Base-by-base conservation (phyloP, 2,888 invertebrate genomes). In the Arrhopalites spinosus region DNA sequence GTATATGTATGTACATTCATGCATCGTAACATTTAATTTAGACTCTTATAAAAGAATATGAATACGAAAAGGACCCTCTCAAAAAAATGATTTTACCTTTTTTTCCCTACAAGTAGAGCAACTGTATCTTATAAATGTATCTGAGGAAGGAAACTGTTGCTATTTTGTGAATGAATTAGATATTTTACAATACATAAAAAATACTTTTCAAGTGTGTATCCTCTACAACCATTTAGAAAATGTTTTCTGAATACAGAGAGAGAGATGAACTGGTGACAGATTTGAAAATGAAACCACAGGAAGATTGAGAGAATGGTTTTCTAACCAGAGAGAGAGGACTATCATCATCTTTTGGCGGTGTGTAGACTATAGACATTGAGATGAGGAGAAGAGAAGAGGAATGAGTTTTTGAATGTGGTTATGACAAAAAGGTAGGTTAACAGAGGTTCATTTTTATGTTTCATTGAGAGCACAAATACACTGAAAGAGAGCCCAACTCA, bases 401-500 rank as follows among this genome's bases (percentile, higher is more conserved):
- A 56, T 25, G 25, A 27, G 2, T 59, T 11, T n/a, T 17, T 59
- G 59, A 2, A 23, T 59, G 25, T 59, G 23, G 59, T 50, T 50
- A 17, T 20, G 20, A 23, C 1, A 59, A 15, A 59, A 23, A 27
- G 25, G 53, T 20, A 20, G 20, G 23, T 53, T 15, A 53, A 36
- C 8, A 43, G 66, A 45, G 66, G 25, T 66, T 66, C 66, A 66
- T 43, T 64, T 64, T 43, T 11, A 20, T 17, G 20, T n/a, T 15
- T 30, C 30, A 30, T 11, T 20, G 61, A 61, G 59, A 45, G 11
- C 63, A n/a, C n/a, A 36, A 36, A 11, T n/a, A n/a, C n/a, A n/a
- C n/a, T 45, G 64, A 72, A 72, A 72, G 64, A 64, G 63, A 47
- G 15, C n/a, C 8, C 72, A 63, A 63, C 72, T 72, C 72, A 72